phyloP scores from a whole-genome alignment of 2,888 invertebrate genomes.

The Hedychridium roseum region DNA sequence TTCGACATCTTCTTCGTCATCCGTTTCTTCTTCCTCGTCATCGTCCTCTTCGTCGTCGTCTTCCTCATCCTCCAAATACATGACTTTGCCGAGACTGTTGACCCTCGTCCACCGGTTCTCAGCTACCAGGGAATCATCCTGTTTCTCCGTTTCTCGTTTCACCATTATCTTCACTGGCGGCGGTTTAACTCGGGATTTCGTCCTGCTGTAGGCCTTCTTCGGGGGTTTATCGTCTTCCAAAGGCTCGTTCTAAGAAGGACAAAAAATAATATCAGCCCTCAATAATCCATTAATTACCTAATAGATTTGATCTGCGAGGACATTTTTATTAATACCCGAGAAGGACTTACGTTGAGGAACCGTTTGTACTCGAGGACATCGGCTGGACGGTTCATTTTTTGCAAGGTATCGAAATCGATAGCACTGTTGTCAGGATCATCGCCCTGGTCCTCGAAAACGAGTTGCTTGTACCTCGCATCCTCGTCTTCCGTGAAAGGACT shows the following conservation, averaged over 20 bases:
- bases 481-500: conserved; percentile 20
- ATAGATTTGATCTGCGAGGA: not conserved
- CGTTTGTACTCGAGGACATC: conserved; percentile 52
- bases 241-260: conserved; percentile 51
- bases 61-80: conserved; percentile 24
- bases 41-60: conserved; percentile 29
- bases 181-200: conserved; percentile 43
- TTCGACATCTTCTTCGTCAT: conserved; percentile 25
- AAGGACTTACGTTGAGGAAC: conserved; percentile 47
- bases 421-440: conserved; percentile 35
- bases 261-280: too few relatives aligned
- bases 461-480: conserved; percentile 29
- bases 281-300: not conserved
- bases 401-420: conserved; percentile 49
- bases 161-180: conserved; percentile 46
- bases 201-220: conserved; percentile 44
- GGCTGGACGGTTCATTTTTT: conserved; percentile 50
- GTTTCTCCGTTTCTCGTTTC: conserved; percentile 36
- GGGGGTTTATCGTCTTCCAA: conserved; percentile 41
- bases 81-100: conserved; percentile 19
- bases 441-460: conserved; percentile 28
- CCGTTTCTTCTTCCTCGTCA: conserved; percentile 27
- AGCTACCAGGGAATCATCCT: conserved; percentile 1
- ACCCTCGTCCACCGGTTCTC: conserved; percentile 11
- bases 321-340: not conserved